These are phyloP conservation scores for Sarcoramphus papa DNA, from an alignment of 2,797 vertebrate genomes.

Conservation along the genomic window DNA sequence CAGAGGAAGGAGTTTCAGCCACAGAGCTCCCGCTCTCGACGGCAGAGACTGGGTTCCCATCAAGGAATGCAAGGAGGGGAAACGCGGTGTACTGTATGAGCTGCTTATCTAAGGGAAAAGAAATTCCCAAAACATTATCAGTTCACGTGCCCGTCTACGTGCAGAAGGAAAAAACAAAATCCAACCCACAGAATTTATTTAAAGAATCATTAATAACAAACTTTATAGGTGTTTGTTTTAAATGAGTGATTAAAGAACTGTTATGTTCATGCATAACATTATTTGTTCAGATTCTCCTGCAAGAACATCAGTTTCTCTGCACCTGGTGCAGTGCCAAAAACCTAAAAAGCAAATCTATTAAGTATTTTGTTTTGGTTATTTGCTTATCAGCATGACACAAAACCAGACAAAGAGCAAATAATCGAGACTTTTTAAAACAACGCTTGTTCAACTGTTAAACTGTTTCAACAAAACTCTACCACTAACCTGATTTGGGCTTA, in stretches of 20 bases:
- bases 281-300: neutral
- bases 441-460: neutral
- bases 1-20: slow-evolving; percentile 47
- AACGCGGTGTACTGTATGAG: slow-evolving; percentile 92
- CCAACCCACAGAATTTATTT: neutral
- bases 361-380: neutral
- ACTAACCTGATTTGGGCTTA: slow-evolving; percentile 70
- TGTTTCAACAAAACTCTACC: neutral
- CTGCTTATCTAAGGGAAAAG: slow-evolving; percentile 81
- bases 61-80: slow-evolving; percentile 89
- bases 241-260: neutral
- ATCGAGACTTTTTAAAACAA: neutral
- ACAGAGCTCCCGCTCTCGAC: slow-evolving; percentile 65
- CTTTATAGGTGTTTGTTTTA: accelerated
- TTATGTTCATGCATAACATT: neutral
- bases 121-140: neutral
- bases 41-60: slow-evolving; percentile 77
- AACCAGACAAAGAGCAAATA: neutral
- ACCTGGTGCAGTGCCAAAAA: neutral
- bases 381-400: neutral
- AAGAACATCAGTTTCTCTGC: neutral
- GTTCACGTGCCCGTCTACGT: neutral
- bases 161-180: neutral
- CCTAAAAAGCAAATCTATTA: neutral
- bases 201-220: neutral